phyloP scores from a whole-genome alignment of 2,797 vertebrate species.

The Xenops minutus region DNA sequence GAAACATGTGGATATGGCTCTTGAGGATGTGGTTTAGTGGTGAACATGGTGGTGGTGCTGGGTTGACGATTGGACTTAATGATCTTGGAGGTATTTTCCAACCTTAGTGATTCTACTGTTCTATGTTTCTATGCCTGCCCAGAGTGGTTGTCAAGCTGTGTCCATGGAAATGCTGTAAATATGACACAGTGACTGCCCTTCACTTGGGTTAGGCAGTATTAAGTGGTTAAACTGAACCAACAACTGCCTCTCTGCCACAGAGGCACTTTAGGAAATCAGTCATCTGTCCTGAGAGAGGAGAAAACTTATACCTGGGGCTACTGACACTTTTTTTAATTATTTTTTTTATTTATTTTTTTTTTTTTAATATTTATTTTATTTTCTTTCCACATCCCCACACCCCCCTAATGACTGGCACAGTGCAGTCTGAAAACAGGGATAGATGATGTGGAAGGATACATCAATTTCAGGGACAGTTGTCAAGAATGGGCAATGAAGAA shows the following conservation, averaged over 20 bases:
- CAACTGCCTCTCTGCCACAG: background rate
- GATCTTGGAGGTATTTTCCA: background rate
- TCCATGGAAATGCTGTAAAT: background rate
- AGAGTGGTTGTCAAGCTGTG: background rate
- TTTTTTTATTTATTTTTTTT: no score
- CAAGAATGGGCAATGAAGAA: background rate
- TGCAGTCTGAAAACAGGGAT: background rate
- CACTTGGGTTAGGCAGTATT: background rate
- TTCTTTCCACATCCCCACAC: background rate
- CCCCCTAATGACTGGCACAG: background rate
- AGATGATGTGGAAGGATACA: background rate
- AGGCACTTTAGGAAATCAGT: background rate
- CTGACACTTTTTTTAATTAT: background rate
- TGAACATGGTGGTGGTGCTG: background rate
- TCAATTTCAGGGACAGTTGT: background rate
- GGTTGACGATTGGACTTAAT: background rate
- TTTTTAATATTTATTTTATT: no score
- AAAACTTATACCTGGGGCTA: background rate
- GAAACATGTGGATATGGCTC: fast-evolving
- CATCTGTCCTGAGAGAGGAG: background rate
- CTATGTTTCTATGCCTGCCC: background rate
- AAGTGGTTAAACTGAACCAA: fast-evolving
- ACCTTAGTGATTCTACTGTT: no score
- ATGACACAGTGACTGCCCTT: fast-evolving
- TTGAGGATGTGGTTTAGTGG: background rate